Evolutionary conservation across 2,888 invertebrate species (phyloP).

Genomic region (Netelia melanura): DNA sequence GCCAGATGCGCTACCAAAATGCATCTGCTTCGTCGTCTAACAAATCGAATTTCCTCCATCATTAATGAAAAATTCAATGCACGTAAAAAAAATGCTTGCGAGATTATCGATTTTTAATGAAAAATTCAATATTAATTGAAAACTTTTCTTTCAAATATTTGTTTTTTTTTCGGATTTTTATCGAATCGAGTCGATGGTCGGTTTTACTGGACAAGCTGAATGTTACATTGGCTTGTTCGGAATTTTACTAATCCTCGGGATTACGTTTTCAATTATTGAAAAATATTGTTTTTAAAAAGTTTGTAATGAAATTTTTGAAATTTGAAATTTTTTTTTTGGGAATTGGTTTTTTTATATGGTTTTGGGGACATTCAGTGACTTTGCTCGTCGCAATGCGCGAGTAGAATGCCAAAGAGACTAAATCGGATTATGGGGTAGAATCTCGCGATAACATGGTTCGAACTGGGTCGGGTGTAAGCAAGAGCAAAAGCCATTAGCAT

Average conservation of each 20-base stretch:
- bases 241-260: too few relatives aligned
- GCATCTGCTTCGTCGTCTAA: conserved; percentile 19
- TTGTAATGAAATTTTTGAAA: neutral
- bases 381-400: conserved; percentile 8
- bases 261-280: too few relatives aligned
- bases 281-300: too few relatives aligned
- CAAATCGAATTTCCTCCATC: neutral
- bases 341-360: neutral
- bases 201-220: too few relatives aligned
- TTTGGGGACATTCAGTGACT: neutral
- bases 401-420: conserved; percentile 34
- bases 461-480: conserved; percentile 69
- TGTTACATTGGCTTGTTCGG: too few relatives aligned
- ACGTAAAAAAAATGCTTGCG: neutral
- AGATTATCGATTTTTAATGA: neutral
- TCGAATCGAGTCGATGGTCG: too few relatives aligned
- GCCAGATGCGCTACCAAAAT: conserved; percentile 25
- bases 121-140: neutral
- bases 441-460: conserved; percentile 60
- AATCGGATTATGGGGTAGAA: conserved; percentile 71
- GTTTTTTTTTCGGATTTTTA: neutral
- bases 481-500: conserved; percentile 73
- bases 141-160: neutral
- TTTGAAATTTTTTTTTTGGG: neutral
- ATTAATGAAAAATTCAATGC: conserved; percentile 3